Percentiles rank a stretch among this genome's conserved stretches.
phyloP scores from a whole-genome alignment of 2,797 vertebrate genomes.

The Rhinoraja longicauda region DNA sequence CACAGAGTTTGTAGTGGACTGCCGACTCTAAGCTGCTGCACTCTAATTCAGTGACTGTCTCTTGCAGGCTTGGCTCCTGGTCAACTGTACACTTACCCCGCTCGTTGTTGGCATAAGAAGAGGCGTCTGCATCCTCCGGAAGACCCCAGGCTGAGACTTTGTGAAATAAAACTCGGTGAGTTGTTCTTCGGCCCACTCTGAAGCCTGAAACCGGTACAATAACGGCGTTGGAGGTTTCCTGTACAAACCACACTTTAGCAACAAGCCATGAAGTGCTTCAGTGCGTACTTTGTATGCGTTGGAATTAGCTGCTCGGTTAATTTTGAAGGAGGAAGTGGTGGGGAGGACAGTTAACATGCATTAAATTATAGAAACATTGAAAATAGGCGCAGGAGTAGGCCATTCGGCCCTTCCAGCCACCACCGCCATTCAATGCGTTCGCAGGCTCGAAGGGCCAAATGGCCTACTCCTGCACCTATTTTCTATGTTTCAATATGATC shows the following conservation, averaged over 20 bases:
- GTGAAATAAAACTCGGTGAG: slow-evolving; percentile 87
- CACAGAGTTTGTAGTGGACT: neutral
- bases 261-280: neutral
- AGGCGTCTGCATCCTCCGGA: slow-evolving; percentile 82
- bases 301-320: neutral
- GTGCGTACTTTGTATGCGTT: neutral
- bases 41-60: neutral
- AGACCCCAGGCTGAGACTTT: slow-evolving; percentile 80
- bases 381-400: no score
- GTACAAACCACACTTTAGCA: neutral
- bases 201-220: no score
- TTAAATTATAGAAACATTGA: neutral
- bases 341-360: neutral
- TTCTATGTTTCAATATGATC: no score
- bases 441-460: no score
- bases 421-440: no score
- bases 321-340: neutral
- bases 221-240: neutral
- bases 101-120: slow-evolving; percentile 95
- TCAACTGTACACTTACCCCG: slow-evolving; percentile 90
- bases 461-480: no score
- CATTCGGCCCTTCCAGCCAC: no score
- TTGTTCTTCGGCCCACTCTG: slow-evolving; percentile 21
- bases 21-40: no score
- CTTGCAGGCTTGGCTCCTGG: slow-evolving; percentile 73